Conservation (phyloP, 2,797 vertebrate species). For the Galago senegalensis region DNA sequence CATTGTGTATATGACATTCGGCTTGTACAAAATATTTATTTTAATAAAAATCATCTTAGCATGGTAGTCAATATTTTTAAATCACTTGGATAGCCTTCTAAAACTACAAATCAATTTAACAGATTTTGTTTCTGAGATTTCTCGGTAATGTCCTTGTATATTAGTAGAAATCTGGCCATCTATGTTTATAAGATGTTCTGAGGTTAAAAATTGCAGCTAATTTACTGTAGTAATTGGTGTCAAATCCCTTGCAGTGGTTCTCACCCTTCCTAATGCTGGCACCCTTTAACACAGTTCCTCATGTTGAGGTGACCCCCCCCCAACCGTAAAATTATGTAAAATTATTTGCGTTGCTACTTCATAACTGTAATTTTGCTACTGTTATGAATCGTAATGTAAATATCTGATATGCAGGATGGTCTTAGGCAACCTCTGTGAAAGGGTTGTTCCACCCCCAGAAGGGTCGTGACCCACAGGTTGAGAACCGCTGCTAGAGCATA, state of each 20-base stretch:
- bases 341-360: no score
- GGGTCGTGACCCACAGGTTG: no score
- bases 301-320: no score
- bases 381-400: no score
- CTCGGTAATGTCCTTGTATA: constrained; percentile 39
- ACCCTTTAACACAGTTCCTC: no score
- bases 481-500: background rate
- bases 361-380: no score
- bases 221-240: constrained; percentile 56
- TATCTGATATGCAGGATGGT: no score
- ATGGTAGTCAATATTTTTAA: constrained; percentile 52
- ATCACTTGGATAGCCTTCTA: constrained; percentile 27
- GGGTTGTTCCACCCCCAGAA: no score
- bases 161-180: constrained; percentile 56
- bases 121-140: constrained; percentile 50
- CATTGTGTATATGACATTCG: constrained; percentile 34
- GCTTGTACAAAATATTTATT: constrained; percentile 39
- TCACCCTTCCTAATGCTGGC: no score
- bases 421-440: no score
- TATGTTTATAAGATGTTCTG: constrained; percentile 60
- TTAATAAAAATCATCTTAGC: constrained; percentile 49
- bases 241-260: constrained; percentile 10
- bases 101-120: constrained; percentile 61
- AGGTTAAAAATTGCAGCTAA: constrained; percentile 55
- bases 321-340: no score